Evolutionary conservation across 2,113 vertebrate species (phyloP), one percentile per base, ranked within the genome.

Genomic region (Anarhynchus alexandrinus): DNA sequence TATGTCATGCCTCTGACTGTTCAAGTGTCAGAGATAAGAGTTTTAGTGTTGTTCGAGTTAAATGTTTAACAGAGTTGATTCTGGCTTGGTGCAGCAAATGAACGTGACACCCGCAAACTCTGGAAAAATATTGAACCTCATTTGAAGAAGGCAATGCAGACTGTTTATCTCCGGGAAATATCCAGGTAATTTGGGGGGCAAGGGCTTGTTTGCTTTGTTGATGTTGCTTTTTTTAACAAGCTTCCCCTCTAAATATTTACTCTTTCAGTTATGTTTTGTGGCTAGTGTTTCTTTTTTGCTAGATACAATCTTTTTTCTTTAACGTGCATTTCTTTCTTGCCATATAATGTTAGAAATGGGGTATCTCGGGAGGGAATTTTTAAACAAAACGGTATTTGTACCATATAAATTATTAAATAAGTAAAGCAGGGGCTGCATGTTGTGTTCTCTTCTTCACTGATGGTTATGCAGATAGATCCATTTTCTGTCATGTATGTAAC

Each of bases 81-180:
- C 45, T 95, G 83, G 1, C 67, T 94, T 95, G 52, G 42, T 54
- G 62, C 92, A 99, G 99, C 98, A 73, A 99, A 97, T 94, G 99
- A 99, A 94, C 98, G 98, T 1, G 99, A 99, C 96, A 98, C 99
- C 26, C 99, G 99, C 94, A 99, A 99, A 91, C 98, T 99, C 55
- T 99, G 99, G 99, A 99, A 98, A 79, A 99, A 99, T 87, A 99
- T 99, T 38, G 99, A 99, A 95, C 99, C 99, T 88, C 99, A 99
- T 97, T 90, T 99, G 98, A 99, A 99, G 96, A 99, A 98, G 94
- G 99, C 99, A 92, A 99, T 99, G 99, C 99, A 99, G 97, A 99
- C 99, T 6, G 99, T 99, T 96, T 99, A 99, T 97, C 98, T 99
- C 23, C 98, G 99, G 58, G 99, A 99, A 96, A 97, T 99, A 95